These are phyloP conservation scores for Diorhabda elongata DNA, from an alignment of 1,140 invertebrate genomes.

Conservation along the genomic window DNA sequence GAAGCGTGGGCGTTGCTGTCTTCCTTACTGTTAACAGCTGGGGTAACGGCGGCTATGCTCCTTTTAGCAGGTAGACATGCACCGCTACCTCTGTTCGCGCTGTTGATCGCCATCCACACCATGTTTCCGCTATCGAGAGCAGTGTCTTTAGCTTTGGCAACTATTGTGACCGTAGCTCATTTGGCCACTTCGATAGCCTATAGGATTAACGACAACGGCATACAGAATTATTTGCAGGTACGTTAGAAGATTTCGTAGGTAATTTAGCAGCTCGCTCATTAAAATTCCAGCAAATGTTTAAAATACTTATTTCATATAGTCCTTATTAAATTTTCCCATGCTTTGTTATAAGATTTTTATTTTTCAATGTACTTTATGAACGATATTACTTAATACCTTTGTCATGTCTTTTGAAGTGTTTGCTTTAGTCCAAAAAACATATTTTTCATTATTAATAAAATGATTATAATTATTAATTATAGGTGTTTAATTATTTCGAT, in stretches of 20 bases:
- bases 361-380: too few relatives aligned
- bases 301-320: too few relatives aligned
- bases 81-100: constrained; percentile 60
- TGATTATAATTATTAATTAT: too few relatives aligned
- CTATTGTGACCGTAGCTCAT: constrained; percentile 57
- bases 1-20: constrained; percentile 52
- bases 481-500: too few relatives aligned
- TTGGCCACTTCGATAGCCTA: constrained; percentile 51
- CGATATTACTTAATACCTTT: too few relatives aligned
- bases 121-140: constrained; percentile 65
- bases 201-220: constrained; percentile 44
- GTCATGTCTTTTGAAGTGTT: too few relatives aligned
- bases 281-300: too few relatives aligned
- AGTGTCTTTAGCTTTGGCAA: constrained; percentile 57
- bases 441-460: too few relatives aligned
- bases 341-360: too few relatives aligned
- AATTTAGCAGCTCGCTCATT: too few relatives aligned
- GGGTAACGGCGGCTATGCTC: constrained; percentile 49
- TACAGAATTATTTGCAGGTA: constrained; percentile 55
- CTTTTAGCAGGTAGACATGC: constrained; percentile 54
- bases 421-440: too few relatives aligned
- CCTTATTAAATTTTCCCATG: too few relatives aligned
- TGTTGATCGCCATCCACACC: constrained; percentile 65
- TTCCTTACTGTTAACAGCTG: constrained; percentile 50
- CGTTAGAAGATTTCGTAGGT: constrained; percentile 11